phyloP scores from a whole-genome alignment of 1,140 invertebrate species.

The Lanistes nyassanus region DNA sequence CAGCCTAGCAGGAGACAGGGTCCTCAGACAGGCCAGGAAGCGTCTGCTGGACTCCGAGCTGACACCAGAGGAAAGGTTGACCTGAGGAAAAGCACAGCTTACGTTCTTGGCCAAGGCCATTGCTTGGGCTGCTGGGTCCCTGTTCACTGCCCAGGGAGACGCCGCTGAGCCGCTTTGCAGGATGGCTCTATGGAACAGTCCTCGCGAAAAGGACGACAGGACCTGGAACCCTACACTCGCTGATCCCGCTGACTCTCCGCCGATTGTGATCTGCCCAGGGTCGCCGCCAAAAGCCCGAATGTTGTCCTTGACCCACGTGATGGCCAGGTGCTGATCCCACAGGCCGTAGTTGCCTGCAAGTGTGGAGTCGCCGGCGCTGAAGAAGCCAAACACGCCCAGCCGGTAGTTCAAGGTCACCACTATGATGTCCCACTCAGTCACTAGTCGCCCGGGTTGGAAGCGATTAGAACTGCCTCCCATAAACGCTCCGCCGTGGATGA shows the following conservation, averaged over 20 bases:
- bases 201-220: constrained; percentile 38
- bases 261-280: constrained; percentile 74
- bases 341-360: constrained; percentile 61
- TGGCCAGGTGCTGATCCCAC: constrained; percentile 60
- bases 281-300: constrained; percentile 73
- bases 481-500: background rate
- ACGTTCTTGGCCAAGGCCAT: too few species aligned
- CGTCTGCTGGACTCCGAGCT: too few species aligned
- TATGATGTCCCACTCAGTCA: background rate
- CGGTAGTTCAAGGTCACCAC: constrained; percentile 20
- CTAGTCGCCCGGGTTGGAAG: background rate
- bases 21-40: too few species aligned
- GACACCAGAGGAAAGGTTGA: too few species aligned
- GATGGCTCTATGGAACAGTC: constrained; percentile 17
- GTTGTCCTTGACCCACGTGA: constrained; percentile 62
- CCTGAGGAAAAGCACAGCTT: too few species aligned
- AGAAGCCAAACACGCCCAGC: constrained; percentile 16
- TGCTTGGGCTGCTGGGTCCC: too few species aligned
- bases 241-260: constrained; percentile 74
- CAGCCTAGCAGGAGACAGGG: too few species aligned
- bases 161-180: constrained; percentile 2
- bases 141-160: too few species aligned
- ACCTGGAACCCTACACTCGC: constrained; percentile 33
- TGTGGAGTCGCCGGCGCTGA: background rate
- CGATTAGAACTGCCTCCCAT: background rate